Evolutionary conservation across 2,113 vertebrate genomes (phyloP).

Genomic region (Dicaeum eximium): DNA sequence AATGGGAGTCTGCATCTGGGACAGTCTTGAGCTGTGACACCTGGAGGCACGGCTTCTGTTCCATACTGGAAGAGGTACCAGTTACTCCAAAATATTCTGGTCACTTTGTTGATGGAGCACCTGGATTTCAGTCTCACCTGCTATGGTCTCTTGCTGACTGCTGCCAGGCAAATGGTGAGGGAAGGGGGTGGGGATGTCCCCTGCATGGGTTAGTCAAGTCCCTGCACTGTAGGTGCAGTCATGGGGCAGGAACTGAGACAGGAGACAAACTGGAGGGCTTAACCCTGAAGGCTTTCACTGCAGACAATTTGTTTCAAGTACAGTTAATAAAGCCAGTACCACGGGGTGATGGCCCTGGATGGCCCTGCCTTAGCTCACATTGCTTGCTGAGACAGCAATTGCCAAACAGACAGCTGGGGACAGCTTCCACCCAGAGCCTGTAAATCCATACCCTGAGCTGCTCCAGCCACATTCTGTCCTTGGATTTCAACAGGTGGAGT

Average conservation of each 20-base stretch:
- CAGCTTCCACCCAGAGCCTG: background rate
- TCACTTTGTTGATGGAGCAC: background rate
- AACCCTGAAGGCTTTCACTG: background rate
- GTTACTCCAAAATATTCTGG: background rate
- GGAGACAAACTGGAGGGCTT: background rate
- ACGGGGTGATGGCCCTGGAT: background rate
- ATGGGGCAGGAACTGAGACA: background rate
- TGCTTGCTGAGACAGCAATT: background rate
- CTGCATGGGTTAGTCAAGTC: background rate
- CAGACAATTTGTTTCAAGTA: background rate
- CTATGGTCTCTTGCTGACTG: background rate
- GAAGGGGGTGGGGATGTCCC: background rate
- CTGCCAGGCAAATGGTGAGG: rapidly evolving
- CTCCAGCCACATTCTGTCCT: background rate
- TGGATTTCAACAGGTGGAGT: conserved; percentile 16
- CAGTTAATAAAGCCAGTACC: background rate
- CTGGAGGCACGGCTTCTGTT: background rate
- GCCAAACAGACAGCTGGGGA: background rate
- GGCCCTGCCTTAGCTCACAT: background rate
- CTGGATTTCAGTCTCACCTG: background rate
- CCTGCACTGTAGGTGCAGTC: rapidly evolving
- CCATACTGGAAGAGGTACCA: background rate
- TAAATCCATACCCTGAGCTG: background rate
- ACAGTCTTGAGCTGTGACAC: background rate
- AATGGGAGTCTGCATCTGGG: background rate